Percentiles rank a stretch among this genome's conserved stretches.
Evolutionary conservation across 1,140 invertebrate species (phyloP).

Genomic region (Bicyclus anynana): DNA sequence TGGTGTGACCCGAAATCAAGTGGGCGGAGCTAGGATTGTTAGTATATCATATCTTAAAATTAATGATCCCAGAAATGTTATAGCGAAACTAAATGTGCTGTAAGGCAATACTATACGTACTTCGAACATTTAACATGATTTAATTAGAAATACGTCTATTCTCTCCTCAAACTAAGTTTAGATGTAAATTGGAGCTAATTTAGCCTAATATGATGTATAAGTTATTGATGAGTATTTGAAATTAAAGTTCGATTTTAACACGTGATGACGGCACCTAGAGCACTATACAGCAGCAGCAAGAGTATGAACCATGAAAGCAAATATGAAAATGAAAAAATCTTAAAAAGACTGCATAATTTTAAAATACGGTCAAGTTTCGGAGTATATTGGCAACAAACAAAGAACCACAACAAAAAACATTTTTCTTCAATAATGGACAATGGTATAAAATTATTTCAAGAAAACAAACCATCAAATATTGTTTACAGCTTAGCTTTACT

Average conservation of each 20-base stretch:
- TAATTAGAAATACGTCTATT: constrained; percentile 23
- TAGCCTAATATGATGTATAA: constrained; percentile 12
- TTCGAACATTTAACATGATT: constrained; percentile 9
- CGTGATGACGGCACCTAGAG: no score
- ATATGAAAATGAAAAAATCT: no score
- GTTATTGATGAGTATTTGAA: constrained; percentile 10
- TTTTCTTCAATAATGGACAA: no score
- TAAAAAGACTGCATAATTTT: no score
- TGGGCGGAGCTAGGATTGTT: not conserved
- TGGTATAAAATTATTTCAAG: no score
- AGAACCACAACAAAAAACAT: no score
- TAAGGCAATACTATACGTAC: constrained; percentile 3
- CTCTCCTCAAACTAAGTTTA: constrained; percentile 8
- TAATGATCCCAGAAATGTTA: constrained; percentile 17
- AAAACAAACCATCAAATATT: no score
- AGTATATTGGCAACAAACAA: no score
- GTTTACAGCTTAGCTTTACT: no score
- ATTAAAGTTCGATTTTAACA: not conserved
- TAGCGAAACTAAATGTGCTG: constrained; percentile 21
- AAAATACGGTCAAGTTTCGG: no score
- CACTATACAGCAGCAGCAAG: no score
- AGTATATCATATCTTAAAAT: constrained; percentile 15
- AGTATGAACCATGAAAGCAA: no score
- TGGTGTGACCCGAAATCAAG: not conserved
- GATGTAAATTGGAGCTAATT: constrained; percentile 15